Percentiles rank a stretch among this genome's conserved stretches.
Evolutionary conservation across 2,113 vertebrate genomes (phyloP).

Genomic region (Tyrannus savana): DNA sequence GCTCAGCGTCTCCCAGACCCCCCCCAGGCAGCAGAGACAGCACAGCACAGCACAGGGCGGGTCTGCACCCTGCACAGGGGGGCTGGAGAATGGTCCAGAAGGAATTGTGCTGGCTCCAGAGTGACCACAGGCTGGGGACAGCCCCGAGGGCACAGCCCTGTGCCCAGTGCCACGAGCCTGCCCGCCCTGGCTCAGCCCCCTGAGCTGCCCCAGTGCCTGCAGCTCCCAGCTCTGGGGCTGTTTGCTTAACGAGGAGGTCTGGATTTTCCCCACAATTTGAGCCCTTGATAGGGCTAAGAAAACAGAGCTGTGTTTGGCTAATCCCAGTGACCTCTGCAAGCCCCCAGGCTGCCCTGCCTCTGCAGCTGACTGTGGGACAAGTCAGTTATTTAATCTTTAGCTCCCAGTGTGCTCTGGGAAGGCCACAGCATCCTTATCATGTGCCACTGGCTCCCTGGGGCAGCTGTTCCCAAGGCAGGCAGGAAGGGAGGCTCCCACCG

Average conservation of each 20-base stretch:
- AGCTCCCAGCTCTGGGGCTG: background rate
- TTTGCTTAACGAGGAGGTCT: slow-evolving; percentile 18
- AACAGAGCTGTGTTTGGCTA: slow-evolving; percentile 51
- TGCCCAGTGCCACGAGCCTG: background rate
- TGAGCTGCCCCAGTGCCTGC: background rate
- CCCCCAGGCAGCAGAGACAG: background rate
- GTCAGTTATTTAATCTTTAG: background rate
- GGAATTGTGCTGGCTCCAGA: fast-evolving
- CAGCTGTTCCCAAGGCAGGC: background rate
- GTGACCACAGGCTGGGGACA: background rate
- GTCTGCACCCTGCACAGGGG: no score
- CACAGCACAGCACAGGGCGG: background rate
- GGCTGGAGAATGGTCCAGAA: background rate
- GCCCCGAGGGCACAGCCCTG: background rate
- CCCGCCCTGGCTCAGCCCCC: background rate
- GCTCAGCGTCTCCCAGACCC: background rate
- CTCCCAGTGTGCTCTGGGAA: background rate
- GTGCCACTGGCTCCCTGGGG: background rate
- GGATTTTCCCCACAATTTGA: slow-evolving; percentile 63
- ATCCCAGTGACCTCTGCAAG: slow-evolving; percentile 28
- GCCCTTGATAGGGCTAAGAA: slow-evolving; percentile 47
- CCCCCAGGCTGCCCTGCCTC: background rate
- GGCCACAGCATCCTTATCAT: background rate
- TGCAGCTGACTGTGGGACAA: background rate
- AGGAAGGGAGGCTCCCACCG: background rate